These are phyloP conservation scores for Harpalus rufipes DNA, from an alignment of 2,888 invertebrate species.

Conservation along the genomic window DNA sequence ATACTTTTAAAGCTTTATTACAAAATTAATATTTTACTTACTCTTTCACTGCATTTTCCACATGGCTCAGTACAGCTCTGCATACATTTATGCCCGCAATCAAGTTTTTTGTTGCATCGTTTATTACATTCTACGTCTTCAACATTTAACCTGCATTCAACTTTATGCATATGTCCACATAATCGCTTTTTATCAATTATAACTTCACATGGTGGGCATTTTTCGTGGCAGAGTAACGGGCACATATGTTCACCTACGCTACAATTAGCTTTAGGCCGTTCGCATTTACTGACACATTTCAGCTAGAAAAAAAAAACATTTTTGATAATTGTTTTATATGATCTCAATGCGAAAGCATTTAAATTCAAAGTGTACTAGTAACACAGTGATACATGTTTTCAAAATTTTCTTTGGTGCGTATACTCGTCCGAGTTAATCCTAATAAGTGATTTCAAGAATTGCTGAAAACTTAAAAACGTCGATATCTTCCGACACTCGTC, in stretches of 20 bases:
- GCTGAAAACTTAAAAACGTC: too few species aligned
- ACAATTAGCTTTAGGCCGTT: slow-evolving; percentile 78
- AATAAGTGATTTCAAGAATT: too few species aligned
- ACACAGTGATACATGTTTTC: too few species aligned
- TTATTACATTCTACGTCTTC: slow-evolving; percentile 76
- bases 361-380: too few species aligned
- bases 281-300: slow-evolving; percentile 77
- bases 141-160: slow-evolving; percentile 77
- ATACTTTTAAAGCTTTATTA: too few species aligned
- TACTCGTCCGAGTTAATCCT: too few species aligned
- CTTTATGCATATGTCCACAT: slow-evolving; percentile 77
- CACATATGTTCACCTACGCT: slow-evolving; percentile 71
- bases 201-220: slow-evolving; percentile 78
- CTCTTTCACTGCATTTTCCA: slow-evolving; percentile 77
- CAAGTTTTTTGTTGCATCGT: slow-evolving; percentile 77
- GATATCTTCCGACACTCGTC: too few species aligned
- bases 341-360: too few species aligned
- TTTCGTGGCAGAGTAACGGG: slow-evolving; percentile 77
- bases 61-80: slow-evolving; percentile 78
- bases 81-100: slow-evolving; percentile 79
- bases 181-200: slow-evolving; percentile 77
- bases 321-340: too few species aligned
- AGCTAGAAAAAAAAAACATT: slow-evolving; percentile 76
- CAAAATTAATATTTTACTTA: too few species aligned
- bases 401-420: too few species aligned